Evolutionary conservation across 1,140 invertebrate species (phyloP).

Genomic region (Drosophila murphyi): DNA sequence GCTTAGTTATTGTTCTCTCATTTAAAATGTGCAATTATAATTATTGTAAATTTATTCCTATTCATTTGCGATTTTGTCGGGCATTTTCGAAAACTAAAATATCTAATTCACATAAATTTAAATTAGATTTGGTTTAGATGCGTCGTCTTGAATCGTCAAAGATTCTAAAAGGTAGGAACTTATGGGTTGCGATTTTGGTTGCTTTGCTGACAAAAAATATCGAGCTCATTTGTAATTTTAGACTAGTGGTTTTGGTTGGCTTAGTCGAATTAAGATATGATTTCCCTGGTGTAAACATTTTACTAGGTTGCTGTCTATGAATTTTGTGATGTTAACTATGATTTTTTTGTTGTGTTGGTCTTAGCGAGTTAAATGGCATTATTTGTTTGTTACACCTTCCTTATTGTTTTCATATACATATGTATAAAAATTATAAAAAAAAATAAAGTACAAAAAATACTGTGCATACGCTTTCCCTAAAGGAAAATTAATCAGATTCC

Average conservation of each 20-base stretch:
- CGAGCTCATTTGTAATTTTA: slow-evolving; percentile 27
- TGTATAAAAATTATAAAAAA: slow-evolving; percentile 44
- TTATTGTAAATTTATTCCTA: not conserved
- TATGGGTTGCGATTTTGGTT: slow-evolving; percentile 17
- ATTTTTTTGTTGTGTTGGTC: slow-evolving; percentile 31
- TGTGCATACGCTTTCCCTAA: slow-evolving; percentile 56
- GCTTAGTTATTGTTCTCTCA: no score
- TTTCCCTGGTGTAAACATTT: slow-evolving; percentile 10
- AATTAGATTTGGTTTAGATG: not conserved
- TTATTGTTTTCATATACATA: not conserved
- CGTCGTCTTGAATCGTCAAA: not conserved
- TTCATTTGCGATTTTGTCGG: not conserved
- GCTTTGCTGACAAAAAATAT: slow-evolving; percentile 1
- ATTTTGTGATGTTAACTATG: not conserved
- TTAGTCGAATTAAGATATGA: slow-evolving; percentile 24
- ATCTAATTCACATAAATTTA: slow-evolving; percentile 9
- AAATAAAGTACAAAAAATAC: slow-evolving; percentile 71
- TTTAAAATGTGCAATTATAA: not conserved
- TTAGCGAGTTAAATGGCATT: slow-evolving; percentile 59
- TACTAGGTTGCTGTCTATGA: slow-evolving; percentile 35
- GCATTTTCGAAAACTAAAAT: not conserved
- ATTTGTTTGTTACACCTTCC: slow-evolving; percentile 8
- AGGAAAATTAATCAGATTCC: slow-evolving; percentile 46
- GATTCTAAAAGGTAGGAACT: slow-evolving; percentile 25
- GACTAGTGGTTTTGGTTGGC: slow-evolving; percentile 34